phyloP scores from a whole-genome alignment of 2,113 vertebrate species.

The Malaclemys terrapin region DNA sequence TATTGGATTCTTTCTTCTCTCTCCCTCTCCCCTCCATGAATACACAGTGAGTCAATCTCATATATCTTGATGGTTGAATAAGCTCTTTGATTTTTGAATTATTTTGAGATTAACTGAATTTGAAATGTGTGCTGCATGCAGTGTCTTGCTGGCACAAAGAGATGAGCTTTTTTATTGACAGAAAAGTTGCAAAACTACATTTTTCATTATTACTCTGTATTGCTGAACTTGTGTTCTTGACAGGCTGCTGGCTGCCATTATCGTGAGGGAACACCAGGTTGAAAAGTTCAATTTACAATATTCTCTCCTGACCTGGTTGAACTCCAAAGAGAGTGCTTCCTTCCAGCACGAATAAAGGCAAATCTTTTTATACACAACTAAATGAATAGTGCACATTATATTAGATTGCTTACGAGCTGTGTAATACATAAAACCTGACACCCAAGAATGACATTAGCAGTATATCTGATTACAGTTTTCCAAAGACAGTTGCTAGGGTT shows the following conservation, averaged over 20 bases:
- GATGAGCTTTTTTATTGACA: constrained; percentile 82
- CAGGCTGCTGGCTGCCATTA: constrained; percentile 44
- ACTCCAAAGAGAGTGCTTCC: neutral
- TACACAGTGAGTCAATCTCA: constrained; percentile 79
- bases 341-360: constrained; percentile 3
- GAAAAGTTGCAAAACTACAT: constrained; percentile 75
- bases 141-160: constrained; percentile 78
- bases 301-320: constrained; percentile 64
- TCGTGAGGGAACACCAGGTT: constrained; percentile 50
- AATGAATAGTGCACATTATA: constrained; percentile 28
- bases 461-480: neutral
- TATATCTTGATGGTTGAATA: constrained; percentile 83
- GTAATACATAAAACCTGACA: constrained; percentile 28
- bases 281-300: constrained; percentile 74
- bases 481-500: neutral
- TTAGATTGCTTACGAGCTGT: constrained; percentile 30
- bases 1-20: constrained; percentile 74
- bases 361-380: constrained; percentile 31
- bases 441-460: neutral
- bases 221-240: constrained; percentile 54
- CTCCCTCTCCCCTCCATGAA: constrained; percentile 69
- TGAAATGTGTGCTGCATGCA: constrained; percentile 81
- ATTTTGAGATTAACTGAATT: constrained; percentile 86
- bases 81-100: constrained; percentile 86
- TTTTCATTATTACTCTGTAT: constrained; percentile 70